Percentiles rank a stretch among this genome's conserved stretches.
Evolutionary conservation across 2,888 invertebrate genomes (phyloP).

Genomic region (Hermodice carunculata): DNA sequence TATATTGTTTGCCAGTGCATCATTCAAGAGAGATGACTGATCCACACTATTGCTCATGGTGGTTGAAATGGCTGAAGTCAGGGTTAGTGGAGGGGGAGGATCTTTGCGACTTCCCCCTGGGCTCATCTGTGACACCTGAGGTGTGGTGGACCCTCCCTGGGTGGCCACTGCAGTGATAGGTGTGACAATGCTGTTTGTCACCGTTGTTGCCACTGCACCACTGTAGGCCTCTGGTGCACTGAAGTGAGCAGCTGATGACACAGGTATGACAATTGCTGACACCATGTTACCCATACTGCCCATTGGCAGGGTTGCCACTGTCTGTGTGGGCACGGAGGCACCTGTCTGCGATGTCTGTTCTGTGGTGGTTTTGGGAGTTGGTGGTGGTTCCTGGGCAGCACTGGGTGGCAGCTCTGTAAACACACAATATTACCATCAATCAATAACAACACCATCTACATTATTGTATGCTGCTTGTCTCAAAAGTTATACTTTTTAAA

Average conservation of each 20-base stretch:
- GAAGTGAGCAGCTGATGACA: background rate
- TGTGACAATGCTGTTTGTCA: conserved; percentile 13
- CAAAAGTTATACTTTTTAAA: too few species aligned
- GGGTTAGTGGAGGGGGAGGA: conserved; percentile 13
- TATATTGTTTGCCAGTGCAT: conserved; percentile 7
- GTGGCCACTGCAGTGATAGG: conserved; percentile 6
- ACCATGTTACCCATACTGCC: background rate
- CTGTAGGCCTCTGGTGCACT: conserved; percentile 3
- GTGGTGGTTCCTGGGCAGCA: conserved; percentile 82
- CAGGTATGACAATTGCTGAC: background rate
- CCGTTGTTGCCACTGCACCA: background rate
- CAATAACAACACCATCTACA: too few species aligned
- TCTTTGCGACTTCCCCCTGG: conserved; percentile 3
- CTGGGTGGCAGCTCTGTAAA: conserved; percentile 84
- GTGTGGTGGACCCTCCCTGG: background rate
- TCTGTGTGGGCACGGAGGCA: background rate
- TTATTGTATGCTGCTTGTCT: too few species aligned
- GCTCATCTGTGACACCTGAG: conserved; percentile 1
- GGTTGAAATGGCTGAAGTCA: conserved; percentile 8
- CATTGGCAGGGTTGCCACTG: background rate
- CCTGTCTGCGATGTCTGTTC: background rate
- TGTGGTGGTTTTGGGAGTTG: conserved; percentile 67
- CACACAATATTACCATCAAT: background rate
- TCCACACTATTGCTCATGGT: conserved; percentile 4
- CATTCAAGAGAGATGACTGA: background rate